Evolutionary conservation across 2,797 vertebrate species (phyloP).

Genomic region (Coreius guichenoti): DNA sequence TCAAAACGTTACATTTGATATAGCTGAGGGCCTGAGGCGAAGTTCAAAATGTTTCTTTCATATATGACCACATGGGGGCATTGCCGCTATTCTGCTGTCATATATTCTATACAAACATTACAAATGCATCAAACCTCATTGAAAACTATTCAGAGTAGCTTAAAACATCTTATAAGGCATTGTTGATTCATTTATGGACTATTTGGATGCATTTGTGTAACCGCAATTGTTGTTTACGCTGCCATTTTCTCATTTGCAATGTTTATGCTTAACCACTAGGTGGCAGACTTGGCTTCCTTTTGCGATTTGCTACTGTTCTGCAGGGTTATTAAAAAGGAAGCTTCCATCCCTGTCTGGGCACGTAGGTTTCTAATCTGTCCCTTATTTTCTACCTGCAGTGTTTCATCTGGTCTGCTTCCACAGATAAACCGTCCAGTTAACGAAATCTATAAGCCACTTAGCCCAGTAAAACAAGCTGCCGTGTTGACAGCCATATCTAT

Average conservation of each 20-base stretch:
- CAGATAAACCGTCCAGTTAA: background rate
- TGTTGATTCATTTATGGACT: background rate
- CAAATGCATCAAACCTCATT: background rate
- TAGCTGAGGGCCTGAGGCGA: too few species aligned
- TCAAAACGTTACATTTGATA: slow-evolving; percentile 11
- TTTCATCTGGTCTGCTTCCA: slow-evolving; percentile 20
- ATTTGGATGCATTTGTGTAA: background rate
- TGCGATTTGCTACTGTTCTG: background rate
- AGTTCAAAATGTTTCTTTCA: background rate
- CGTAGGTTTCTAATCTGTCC: background rate
- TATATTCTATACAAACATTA: background rate
- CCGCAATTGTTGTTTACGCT: background rate
- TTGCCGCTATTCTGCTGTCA: background rate
- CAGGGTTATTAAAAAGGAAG: background rate
- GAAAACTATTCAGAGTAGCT: background rate
- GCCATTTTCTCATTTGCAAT: background rate
- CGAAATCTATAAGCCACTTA: slow-evolving; percentile 17
- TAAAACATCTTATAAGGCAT: background rate
- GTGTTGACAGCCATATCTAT: background rate
- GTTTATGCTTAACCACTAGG: background rate
- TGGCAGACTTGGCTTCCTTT: background rate
- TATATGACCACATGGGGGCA: background rate
- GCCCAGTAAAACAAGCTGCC: background rate
- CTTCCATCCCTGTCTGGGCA: background rate
- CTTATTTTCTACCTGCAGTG: background rate